Evolutionary conservation across 2,888 invertebrate species (phyloP).

Genomic region (Lasioglossum zephyrum): DNA sequence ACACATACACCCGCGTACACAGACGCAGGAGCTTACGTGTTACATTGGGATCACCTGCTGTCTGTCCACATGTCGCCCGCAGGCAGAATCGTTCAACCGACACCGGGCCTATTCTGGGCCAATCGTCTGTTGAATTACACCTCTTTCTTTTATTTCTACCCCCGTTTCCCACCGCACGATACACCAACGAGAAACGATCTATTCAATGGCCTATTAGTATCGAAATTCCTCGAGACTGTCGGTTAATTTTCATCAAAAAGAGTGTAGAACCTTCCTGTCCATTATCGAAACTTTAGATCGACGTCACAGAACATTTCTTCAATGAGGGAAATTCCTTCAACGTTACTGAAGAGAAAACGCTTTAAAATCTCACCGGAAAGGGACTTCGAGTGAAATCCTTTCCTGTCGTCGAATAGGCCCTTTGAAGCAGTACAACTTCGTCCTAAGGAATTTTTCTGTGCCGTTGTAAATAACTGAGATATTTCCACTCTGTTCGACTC

Average conservation of each 20-base stretch:
- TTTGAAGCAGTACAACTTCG: neutral
- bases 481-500: neutral
- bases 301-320: neutral
- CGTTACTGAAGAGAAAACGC: neutral
- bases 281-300: neutral
- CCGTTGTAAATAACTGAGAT: neutral
- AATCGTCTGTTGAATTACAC: slow-evolving; percentile 64
- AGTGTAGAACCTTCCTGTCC: neutral
- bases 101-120: slow-evolving; percentile 74
- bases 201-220: slow-evolving; percentile 27
- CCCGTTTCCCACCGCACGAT: slow-evolving; percentile 35
- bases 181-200: slow-evolving; percentile 30
- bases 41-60: slow-evolving; percentile 78
- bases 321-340: neutral
- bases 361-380: neutral
- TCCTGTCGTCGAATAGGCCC: neutral
- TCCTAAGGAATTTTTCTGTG: neutral
- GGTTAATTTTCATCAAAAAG: slow-evolving; percentile 18
- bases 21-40: slow-evolving; percentile 28
- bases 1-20: slow-evolving; percentile 45
- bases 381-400: neutral
- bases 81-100: slow-evolving; percentile 75
- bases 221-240: slow-evolving; percentile 11
- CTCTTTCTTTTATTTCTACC: slow-evolving; percentile 39
- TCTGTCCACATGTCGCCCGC: slow-evolving; percentile 76